Base-by-base conservation (phyloP, 2,113 vertebrate species). In the Andinoacara biseriatus region DNA sequence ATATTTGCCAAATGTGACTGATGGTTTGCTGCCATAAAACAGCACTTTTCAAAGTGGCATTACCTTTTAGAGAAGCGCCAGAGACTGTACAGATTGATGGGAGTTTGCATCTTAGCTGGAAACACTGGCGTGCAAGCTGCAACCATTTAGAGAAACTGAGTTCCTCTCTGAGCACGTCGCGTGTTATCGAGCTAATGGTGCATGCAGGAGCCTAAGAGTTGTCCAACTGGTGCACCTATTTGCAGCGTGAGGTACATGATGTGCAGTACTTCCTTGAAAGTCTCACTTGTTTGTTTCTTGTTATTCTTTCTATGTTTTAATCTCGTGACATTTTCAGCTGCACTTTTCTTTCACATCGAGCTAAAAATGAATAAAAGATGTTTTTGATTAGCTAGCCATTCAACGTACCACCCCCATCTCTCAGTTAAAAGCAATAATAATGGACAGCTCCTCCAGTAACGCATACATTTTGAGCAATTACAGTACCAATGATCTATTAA, bases 161-260 rank as follows among this genome's bases (percentile, higher is more conserved):
- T 62, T 72, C 59, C n/a, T 67, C 22, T 18, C 20, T 56, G 75
- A 77, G 76, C 81, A 61, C 43, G 78, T 65, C 78, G 65, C 5
- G 67, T 65, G 76, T 80, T 79, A 40, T 81, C 82, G 85, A 69
- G 43, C 43, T 52, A 69, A 69, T 69, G 43, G 43, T 52, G 65
- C 22, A 46, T 33, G 61, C 65, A 84, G 74, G 35, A 76, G 80
- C 90, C 90, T 35, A 33, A 46, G 58, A 87, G 75, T 81, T 69
- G 18, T 82, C 84, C 81, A 90, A 85, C 86, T 90, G 83, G 67
- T 72, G 74, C 60, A 20, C 26, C 26, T 60, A 69, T 80, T 13
- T 79, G 38, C 31, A 59, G 18, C 6, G 31, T n/a, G n/a, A 63
- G 3, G 33, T 11, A 8, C 10, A n/a, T 5, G 14, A 74, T 63